Evolutionary conservation across 2,888 invertebrate genomes (phyloP).

Genomic region (Penaeus monodon): DNA sequence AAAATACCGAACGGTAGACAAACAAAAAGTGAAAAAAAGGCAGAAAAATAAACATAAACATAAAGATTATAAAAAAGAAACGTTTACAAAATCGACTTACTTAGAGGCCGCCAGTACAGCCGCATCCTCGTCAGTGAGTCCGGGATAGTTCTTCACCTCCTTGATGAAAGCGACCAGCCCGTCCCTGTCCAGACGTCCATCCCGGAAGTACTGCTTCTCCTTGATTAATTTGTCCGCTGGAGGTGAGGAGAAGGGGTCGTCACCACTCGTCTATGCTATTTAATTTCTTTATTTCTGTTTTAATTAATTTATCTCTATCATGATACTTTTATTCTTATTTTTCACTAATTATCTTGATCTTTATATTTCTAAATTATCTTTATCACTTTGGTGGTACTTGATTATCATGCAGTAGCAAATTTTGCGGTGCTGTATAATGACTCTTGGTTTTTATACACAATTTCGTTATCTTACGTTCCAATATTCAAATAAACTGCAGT

Average conservation of each 20-base stretch:
- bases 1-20: too few species aligned
- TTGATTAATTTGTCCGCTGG: constrained; percentile 69
- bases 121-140: constrained; percentile 73
- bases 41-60: background rate
- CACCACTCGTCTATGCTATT: background rate
- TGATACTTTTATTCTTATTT: too few species aligned
- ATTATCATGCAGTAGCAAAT: too few species aligned
- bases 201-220: constrained; percentile 68
- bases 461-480: too few species aligned
- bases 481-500: background rate
- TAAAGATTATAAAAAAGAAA: background rate
- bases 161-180: constrained; percentile 71
- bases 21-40: background rate
- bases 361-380: too few species aligned
- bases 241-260: background rate
- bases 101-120: constrained; percentile 73
- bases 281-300: too few species aligned
- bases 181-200: constrained; percentile 70
- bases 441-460: too few species aligned
- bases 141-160: constrained; percentile 72
- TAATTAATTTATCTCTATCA: too few species aligned
- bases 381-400: too few species aligned
- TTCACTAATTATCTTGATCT: too few species aligned
- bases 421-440: too few species aligned
- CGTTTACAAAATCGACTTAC: constrained; percentile 66